Base-by-base conservation (phyloP, 2,888 invertebrate species). In the Caenorhabditis parvicauda region DNA sequence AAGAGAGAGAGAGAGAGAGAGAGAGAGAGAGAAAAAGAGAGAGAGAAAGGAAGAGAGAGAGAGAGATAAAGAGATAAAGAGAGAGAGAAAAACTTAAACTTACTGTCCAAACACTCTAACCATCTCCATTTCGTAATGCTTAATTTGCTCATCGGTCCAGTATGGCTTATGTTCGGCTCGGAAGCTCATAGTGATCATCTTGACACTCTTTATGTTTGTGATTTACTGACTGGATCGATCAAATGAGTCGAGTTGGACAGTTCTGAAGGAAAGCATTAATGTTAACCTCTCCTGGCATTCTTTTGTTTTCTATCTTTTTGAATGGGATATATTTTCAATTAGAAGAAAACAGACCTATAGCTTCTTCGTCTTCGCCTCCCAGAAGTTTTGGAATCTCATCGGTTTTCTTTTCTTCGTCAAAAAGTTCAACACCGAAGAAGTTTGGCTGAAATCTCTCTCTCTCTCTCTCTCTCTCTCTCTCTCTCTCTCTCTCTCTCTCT, bases 381-480 rank as follows among this genome's bases (percentile, higher is more conserved):
- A 70, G 48, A 17, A 66, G 57, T 24, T 56, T 58, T 2, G 66
- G 62, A 3, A 57, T 57, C 19, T 58, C 56, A 32, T 62, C 64
- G n/a, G 47, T 43, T 42, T 59, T 47, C 7, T 28, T n/a, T 38
- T 42, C 48, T 25, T 65, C 52, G 22, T 60, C 62, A 42, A 65
- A 74, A 9, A 62, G 52, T 41, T 74, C 70, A 21, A 77, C 64
- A 5, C 77, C 77, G 48, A 70, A 77, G 56, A 77, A 77, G 44
- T 74, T 75, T 21, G 75, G 76, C 62, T 76, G 61, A 43, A 71
- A 49, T 38, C n/a, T n/a, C n/a, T n/a, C n/a, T n/a, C n/a, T n/a
- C 4, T 37, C 38, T 4, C 21, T 32, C 22, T 2, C 38, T 46
- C 32, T 38, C 54, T 41, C 51, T n/a, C n/a, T n/a, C n/a, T n/a